Conservation (phyloP, 1,140 invertebrate genomes). For the Cheumatopsyche charites region DNA sequence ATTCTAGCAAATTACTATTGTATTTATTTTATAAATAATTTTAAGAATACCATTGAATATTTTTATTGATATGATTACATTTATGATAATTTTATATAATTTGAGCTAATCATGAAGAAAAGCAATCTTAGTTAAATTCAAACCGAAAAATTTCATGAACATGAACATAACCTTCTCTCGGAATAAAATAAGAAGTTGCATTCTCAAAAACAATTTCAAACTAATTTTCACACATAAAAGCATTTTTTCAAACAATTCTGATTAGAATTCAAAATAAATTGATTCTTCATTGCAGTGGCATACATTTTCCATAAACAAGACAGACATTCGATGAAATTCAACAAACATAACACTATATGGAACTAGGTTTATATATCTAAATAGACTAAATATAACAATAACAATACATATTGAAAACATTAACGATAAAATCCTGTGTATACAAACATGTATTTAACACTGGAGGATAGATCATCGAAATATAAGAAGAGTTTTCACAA, state of each 20-base stretch:
- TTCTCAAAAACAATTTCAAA: not conserved
- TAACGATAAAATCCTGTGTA: constrained; percentile 10
- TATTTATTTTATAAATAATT: too few species aligned
- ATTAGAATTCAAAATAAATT: too few species aligned
- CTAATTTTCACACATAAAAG: too few species aligned
- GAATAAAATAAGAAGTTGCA: not conserved
- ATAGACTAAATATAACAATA: constrained; percentile 22
- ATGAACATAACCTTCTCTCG: not conserved
- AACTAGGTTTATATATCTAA: constrained; percentile 1
- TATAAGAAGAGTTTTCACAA: too few species aligned
- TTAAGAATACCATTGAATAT: not conserved
- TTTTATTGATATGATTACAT: constrained; percentile 13
- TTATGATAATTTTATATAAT: constrained; percentile 20
- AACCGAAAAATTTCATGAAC: not conserved
- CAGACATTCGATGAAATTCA: not conserved
- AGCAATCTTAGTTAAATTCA: not conserved
- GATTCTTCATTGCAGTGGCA: too few species aligned
- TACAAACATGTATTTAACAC: constrained; percentile 2
- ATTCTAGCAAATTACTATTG: too few species aligned
- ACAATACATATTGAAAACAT: constrained; percentile 6
- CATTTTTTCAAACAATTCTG: too few species aligned
- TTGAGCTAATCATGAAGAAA: constrained; percentile 17
- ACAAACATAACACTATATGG: constrained; percentile 9
- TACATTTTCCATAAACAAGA: too few species aligned
- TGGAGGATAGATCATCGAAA: not conserved